Conservation (phyloP, 1,140 invertebrate species). For the Papilio polytes region DNA sequence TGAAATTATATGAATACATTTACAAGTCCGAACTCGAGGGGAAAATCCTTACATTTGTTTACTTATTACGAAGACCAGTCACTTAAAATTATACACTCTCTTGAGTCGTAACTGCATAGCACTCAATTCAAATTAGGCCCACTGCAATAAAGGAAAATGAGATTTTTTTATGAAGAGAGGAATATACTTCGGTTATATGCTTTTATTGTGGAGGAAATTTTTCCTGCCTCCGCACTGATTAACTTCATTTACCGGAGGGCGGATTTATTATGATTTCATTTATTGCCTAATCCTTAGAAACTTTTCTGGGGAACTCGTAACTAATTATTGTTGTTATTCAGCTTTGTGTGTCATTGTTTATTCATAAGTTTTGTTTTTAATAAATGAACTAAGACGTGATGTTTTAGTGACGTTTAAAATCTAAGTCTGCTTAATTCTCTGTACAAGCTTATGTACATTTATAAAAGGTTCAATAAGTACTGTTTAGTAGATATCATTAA, state of each 20-base stretch:
- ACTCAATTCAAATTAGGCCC: conserved; percentile 82
- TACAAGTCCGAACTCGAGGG: background rate
- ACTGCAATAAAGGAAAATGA: conserved; percentile 82
- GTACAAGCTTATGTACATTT: background rate
- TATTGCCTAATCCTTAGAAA: conserved; percentile 57
- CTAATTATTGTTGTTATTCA: conserved; percentile 30
- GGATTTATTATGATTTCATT: conserved; percentile 79
- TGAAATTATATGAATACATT: background rate
- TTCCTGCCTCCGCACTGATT: conserved; percentile 68
- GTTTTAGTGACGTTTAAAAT: background rate
- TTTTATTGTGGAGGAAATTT: conserved; percentile 76
- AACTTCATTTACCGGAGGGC: conserved; percentile 75
- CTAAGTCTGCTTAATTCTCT: background rate
- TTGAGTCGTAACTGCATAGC: conserved; percentile 82
- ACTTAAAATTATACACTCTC: conserved; percentile 82
- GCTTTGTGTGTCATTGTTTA: background rate
- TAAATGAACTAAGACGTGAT: background rate
- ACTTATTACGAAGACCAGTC: conserved; percentile 61
- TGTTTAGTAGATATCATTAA: too few relatives aligned
- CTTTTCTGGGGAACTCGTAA: conserved; percentile 52
- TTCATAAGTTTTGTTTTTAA: background rate
- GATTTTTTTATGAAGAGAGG: conserved; percentile 76
- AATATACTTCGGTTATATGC: conserved; percentile 63
- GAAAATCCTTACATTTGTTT: conserved; percentile 48
- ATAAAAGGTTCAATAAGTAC: background rate